A percentile compares a stretch with the other conserved stretches of the same genome.
phyloP scores from a whole-genome alignment of 2,888 invertebrate species.

The Eupithecia vulgata region DNA sequence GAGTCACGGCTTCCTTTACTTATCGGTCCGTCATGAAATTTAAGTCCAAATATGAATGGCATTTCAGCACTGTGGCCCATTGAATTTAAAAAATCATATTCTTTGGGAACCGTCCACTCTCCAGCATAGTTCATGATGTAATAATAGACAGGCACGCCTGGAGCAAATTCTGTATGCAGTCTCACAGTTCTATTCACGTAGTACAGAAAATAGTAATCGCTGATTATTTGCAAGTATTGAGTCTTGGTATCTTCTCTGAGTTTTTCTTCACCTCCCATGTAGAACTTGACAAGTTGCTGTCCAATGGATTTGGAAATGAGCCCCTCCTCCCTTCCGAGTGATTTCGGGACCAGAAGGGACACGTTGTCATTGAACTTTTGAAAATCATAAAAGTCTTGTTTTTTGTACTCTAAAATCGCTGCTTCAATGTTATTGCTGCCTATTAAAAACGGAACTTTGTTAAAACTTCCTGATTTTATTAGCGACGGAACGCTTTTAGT shows the following conservation, averaged over 20 bases:
- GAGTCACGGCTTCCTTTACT: slow-evolving; percentile 71
- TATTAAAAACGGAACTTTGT: slow-evolving; percentile 76
- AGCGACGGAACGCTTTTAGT: slow-evolving; percentile 69
- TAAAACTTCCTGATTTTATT: slow-evolving; percentile 71
- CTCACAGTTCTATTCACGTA: slow-evolving; percentile 71
- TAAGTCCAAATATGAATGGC: slow-evolving; percentile 69
- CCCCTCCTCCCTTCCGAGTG: slow-evolving; percentile 57
- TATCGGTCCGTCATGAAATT: slow-evolving; percentile 48
- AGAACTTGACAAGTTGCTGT: slow-evolving; percentile 68
- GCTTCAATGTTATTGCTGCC: slow-evolving; percentile 74
- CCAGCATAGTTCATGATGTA: slow-evolving; percentile 71
- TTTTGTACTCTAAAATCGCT: slow-evolving; percentile 58
- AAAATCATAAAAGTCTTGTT: slow-evolving; percentile 62
- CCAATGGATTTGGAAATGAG: slow-evolving; percentile 61
- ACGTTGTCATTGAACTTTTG: slow-evolving; percentile 67
- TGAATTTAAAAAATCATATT: slow-evolving; percentile 60
- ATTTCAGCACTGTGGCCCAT: slow-evolving; percentile 72
- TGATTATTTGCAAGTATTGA: slow-evolving; percentile 71
- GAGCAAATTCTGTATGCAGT: slow-evolving; percentile 63
- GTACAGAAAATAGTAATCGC: slow-evolving; percentile 74
- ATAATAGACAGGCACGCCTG: slow-evolving; percentile 69
- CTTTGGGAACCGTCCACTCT: slow-evolving; percentile 66
- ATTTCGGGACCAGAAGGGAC: slow-evolving; percentile 65
- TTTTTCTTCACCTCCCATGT: slow-evolving; percentile 64
- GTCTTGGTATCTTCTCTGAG: slow-evolving; percentile 64